A percentile compares a stretch with the other conserved stretches of the same genome.
phyloP scores from a whole-genome alignment of 2,113 vertebrate genomes.

The Pseudonaja textilis region DNA sequence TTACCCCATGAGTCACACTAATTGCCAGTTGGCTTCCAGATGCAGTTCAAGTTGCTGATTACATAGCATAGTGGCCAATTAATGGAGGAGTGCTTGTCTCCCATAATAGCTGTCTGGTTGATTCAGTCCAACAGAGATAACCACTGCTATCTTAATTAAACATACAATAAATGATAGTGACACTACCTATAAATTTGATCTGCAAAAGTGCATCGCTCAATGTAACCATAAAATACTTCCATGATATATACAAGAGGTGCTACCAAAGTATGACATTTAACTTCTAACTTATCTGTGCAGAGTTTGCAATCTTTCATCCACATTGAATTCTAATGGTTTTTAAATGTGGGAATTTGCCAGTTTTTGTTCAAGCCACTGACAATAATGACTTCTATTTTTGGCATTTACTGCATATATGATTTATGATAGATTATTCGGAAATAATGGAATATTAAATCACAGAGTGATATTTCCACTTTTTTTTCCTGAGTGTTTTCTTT shows the following conservation, averaged over 20 bases:
- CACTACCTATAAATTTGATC: neutral
- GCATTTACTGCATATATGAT: neutral
- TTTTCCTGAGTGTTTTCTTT: neutral
- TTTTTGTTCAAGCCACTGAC: neutral
- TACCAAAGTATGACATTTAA: neutral
- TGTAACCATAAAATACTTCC: neutral
- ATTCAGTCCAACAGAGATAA: neutral
- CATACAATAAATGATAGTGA: neutral
- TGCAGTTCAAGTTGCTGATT: neutral
- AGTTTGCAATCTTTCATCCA: neutral
- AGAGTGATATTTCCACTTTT: neutral
- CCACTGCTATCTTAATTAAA: neutral
- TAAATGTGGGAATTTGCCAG: neutral
- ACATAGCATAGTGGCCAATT: neutral
- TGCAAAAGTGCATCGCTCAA: neutral
- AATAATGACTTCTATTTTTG: neutral
- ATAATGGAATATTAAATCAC: neutral
- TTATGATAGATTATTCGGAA: neutral
- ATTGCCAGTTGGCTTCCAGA: neutral
- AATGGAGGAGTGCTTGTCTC: neutral
- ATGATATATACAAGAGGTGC: neutral
- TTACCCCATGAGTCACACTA: neutral
- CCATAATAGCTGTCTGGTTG: neutral
- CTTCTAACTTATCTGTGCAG: neutral
- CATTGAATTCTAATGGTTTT: neutral